phyloP scores from a whole-genome alignment of 2,113 vertebrate genomes.

The Telmatochromis sp. region DNA sequence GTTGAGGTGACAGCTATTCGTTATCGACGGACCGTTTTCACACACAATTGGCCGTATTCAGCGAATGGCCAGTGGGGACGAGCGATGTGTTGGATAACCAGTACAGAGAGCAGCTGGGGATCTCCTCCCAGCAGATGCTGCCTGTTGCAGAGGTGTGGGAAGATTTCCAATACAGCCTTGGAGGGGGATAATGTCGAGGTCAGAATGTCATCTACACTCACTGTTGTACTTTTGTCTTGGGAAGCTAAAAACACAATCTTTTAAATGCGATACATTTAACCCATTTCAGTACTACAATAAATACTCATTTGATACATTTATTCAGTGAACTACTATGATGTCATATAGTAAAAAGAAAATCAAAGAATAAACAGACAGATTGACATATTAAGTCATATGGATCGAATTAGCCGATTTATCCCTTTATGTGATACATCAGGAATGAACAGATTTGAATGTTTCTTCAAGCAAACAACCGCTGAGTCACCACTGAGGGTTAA shows the following conservation, averaged over 20 bases:
- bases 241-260: not conserved
- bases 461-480: not conserved
- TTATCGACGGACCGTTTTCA: constrained; percentile 37
- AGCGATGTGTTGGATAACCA: not conserved
- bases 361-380: not conserved
- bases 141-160: not conserved
- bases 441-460: not conserved
- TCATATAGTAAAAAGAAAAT: not conserved
- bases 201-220: not conserved
- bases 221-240: not conserved
- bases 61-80: not conserved
- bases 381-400: not conserved
- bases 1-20: not conserved
- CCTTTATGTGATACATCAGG: not conserved
- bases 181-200: not conserved
- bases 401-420: not conserved
- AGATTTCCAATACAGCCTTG: not conserved
- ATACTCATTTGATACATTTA: not conserved
- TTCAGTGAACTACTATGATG: not conserved
- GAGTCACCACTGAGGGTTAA: not conserved
- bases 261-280: not conserved
- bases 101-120: constrained; percentile 35
- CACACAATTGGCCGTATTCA: not conserved
- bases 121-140: constrained; percentile 33
- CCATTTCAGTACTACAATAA: not conserved